Conservation (phyloP, 2,113 vertebrate species). For the Hyperoodon ampullatus region DNA sequence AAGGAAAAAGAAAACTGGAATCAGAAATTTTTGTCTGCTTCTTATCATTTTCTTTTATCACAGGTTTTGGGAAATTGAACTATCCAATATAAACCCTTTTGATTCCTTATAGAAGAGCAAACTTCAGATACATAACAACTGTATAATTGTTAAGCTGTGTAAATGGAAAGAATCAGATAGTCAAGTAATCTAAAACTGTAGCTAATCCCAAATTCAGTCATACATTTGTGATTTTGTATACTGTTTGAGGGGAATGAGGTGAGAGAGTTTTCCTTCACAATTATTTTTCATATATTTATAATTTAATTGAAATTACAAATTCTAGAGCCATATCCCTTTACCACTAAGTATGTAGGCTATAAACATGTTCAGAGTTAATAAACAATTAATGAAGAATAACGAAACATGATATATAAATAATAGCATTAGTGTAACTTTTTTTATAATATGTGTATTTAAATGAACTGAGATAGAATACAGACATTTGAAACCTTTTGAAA, state of each 20-base stretch:
- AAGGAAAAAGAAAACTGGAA: conserved; percentile 2
- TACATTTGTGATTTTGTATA: not conserved
- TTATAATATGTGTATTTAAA: not conserved
- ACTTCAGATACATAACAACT: not conserved
- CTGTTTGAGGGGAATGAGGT: not conserved
- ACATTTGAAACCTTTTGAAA: not conserved
- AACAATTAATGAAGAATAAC: not conserved
- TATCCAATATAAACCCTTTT: not conserved
- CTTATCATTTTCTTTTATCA: not conserved
- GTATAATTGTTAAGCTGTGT: not conserved
- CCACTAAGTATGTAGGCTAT: not conserved
- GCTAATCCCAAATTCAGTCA: not conserved
- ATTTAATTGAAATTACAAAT: not conserved
- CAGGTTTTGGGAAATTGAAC: not conserved
- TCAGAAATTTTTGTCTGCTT: not conserved
- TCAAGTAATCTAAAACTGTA: not conserved
- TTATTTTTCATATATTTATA: not conserved
- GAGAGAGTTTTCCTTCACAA: not conserved
- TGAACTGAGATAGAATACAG: not conserved
- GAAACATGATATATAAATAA: not conserved
- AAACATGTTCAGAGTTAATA: not conserved
- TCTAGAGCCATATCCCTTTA: not conserved
- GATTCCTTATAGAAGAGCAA: not conserved
- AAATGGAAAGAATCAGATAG: not conserved
- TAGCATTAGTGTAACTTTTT: not conserved